These are phyloP conservation scores for Calcarius ornatus DNA, from an alignment of 2,113 vertebrate genomes.

Conservation along the genomic window DNA sequence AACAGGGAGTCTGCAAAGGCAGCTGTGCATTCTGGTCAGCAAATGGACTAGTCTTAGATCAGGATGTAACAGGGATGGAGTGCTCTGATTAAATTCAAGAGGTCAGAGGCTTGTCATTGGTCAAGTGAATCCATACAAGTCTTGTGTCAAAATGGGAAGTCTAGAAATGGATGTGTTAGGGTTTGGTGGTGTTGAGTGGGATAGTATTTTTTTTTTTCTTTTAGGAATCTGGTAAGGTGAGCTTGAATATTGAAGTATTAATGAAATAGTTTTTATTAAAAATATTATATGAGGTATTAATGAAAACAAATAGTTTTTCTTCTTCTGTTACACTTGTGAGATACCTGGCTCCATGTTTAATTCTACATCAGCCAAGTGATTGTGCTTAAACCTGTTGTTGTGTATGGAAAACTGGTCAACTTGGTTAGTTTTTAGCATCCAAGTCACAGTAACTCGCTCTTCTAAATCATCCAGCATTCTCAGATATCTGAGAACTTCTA, in stretches of 20 bases:
- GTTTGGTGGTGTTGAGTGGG: neutral
- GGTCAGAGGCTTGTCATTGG: neutral
- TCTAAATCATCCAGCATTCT: neutral
- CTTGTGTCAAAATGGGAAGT: neutral
- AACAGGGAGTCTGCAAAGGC: neutral
- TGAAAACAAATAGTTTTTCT: neutral
- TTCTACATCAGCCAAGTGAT: neutral
- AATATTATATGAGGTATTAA: neutral
- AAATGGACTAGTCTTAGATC: neutral
- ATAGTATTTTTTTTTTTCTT: neutral
- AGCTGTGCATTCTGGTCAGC: rapidly evolving
- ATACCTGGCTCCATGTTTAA: neutral
- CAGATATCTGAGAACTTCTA: neutral
- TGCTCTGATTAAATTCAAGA: neutral
- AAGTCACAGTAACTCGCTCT: neutral
- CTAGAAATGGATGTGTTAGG: neutral
- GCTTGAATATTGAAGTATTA: neutral
- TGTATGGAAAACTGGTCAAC: neutral
- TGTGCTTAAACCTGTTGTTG: neutral
- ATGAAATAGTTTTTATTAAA: neutral
- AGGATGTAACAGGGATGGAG: neutral
- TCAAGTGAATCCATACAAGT: neutral
- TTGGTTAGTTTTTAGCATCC: neutral
- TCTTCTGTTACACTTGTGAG: neutral
- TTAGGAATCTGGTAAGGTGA: neutral